phyloP scores from a whole-genome alignment of 2,888 invertebrate genomes.

The Brachynemurus nebulosus region DNA sequence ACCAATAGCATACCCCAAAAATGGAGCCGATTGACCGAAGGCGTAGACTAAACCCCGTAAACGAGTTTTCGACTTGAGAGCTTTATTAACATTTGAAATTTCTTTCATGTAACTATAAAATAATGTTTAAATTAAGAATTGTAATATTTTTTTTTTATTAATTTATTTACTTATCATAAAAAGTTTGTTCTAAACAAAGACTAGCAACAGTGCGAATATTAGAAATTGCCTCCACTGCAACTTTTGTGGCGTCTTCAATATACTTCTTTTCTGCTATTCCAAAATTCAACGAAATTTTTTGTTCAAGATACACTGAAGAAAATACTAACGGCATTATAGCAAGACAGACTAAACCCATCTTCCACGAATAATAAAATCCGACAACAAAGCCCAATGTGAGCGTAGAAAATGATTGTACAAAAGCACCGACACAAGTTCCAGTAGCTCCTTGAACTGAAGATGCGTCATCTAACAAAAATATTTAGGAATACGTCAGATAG shows the following conservation, averaged over 20 bases:
- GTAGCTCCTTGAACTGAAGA: constrained; percentile 40
- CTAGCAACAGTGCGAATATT: constrained; percentile 50
- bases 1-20: constrained; percentile 55
- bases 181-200: constrained; percentile 40
- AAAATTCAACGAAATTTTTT: background rate
- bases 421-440: constrained; percentile 43
- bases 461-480: constrained; percentile 26
- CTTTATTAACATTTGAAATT: too few species aligned
- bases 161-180: constrained; percentile 36
- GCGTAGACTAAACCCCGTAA: too few species aligned
- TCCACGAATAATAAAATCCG: constrained; percentile 43
- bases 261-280: constrained; percentile 44
- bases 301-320: constrained; percentile 48
- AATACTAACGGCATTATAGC: constrained; percentile 46
- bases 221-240: constrained; percentile 60
- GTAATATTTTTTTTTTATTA: too few species aligned
- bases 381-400: constrained; percentile 37
- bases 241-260: constrained; percentile 50
- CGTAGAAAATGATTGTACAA: constrained; percentile 42
- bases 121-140: too few species aligned
- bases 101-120: too few species aligned
- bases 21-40: constrained; percentile 57
- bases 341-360: constrained; percentile 46
- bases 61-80: too few species aligned
- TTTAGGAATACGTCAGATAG: background rate